Conservation (phyloP, 2,113 vertebrate genomes). For the Notarius lentiginosus region DNA sequence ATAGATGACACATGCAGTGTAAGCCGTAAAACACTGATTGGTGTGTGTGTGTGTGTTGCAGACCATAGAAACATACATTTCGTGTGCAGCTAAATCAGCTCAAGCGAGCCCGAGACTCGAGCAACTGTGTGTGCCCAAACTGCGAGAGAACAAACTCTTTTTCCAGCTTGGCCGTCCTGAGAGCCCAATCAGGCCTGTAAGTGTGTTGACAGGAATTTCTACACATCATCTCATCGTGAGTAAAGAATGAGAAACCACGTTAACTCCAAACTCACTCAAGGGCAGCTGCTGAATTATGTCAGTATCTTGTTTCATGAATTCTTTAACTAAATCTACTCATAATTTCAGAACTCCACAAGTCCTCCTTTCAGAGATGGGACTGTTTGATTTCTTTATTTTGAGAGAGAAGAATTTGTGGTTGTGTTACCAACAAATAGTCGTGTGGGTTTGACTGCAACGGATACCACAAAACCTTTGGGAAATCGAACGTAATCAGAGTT, state of each 20-base stretch:
- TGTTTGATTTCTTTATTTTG: no score
- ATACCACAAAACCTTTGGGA: background rate
- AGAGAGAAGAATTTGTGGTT: background rate
- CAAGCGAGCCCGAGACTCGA: conserved; percentile 54
- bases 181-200: conserved; percentile 66
- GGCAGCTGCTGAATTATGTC: background rate
- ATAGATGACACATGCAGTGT: background rate
- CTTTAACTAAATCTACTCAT: background rate
- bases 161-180: conserved; percentile 56
- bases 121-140: conserved; percentile 62
- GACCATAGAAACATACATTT: conserved; percentile 51
- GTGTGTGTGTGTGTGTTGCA: conserved; percentile 35
- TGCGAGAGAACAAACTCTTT: conserved; percentile 58
- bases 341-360: background rate
- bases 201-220: background rate
- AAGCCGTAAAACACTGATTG: background rate
- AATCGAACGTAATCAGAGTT: background rate
- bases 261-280: background rate
- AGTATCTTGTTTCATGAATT: background rate
- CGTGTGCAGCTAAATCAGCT: conserved; percentile 48
- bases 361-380: background rate
- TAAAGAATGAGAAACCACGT: background rate
- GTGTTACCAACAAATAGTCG: background rate
- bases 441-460: background rate
- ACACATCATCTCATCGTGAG: background rate